phyloP scores from a whole-genome alignment of 2,797 vertebrate species.

The Lophius americanus region DNA sequence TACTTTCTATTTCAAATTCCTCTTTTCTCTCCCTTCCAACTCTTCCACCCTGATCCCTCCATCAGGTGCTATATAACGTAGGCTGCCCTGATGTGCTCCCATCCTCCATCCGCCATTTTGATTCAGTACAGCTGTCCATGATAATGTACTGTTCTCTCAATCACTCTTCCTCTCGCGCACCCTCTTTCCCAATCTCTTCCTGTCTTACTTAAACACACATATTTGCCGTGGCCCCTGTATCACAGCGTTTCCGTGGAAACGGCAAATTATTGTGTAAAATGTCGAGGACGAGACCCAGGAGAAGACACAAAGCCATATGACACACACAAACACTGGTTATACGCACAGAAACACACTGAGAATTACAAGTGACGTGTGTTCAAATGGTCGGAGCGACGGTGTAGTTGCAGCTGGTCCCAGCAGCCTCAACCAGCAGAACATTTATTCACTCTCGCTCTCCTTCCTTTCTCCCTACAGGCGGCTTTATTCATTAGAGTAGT shows the following conservation, averaged over 20 bases:
- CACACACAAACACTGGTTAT: slow-evolving; percentile 12
- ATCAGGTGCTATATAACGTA: slow-evolving; percentile 79
- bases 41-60: slow-evolving; percentile 57
- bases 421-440: slow-evolving; percentile 54
- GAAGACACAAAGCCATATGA: slow-evolving; percentile 54
- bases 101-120: slow-evolving; percentile 83
- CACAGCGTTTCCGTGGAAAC: slow-evolving; percentile 71
- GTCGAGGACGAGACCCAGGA: slow-evolving; percentile 56
- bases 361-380: slow-evolving; percentile 50
- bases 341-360: slow-evolving; percentile 30
- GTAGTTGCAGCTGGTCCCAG: slow-evolving; percentile 62
- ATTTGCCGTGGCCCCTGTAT: slow-evolving; percentile 58
- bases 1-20: neutral
- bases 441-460: slow-evolving; percentile 38
- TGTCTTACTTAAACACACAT: slow-evolving; percentile 20
- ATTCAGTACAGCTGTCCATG: slow-evolving; percentile 84
- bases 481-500: slow-evolving; percentile 63
- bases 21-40: neutral
- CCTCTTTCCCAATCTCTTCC: slow-evolving; percentile 54
- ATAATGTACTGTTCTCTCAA: slow-evolving; percentile 83
- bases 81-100: slow-evolving; percentile 76
- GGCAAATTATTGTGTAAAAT: slow-evolving; percentile 62
- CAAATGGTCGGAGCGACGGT: slow-evolving; percentile 43
- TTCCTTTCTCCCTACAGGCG: slow-evolving; percentile 40
- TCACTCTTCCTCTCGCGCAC: slow-evolving; percentile 68